These are phyloP conservation scores for Apogon hyalosoma DNA, from an alignment of 2,797 vertebrate genomes.

Conservation along the genomic window DNA sequence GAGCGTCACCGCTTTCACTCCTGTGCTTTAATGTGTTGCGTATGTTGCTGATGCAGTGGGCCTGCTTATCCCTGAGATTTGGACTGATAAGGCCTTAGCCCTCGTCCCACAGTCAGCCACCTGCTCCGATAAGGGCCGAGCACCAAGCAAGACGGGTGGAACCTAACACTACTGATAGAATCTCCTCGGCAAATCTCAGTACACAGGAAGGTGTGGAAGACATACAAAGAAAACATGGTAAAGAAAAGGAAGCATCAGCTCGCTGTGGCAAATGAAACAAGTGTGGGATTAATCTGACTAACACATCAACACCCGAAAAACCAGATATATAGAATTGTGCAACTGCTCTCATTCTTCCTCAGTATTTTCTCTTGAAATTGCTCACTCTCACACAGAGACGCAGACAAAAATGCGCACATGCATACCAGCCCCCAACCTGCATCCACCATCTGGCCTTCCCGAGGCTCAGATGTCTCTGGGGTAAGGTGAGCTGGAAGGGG, in stretches of 20 bases:
- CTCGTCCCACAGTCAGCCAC: conserved; percentile 60
- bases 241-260: conserved; percentile 33
- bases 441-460: conserved; percentile 83
- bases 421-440: conserved; percentile 72
- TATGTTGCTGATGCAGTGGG: conserved; percentile 59
- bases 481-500: conserved; percentile 72
- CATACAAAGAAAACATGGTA: conserved; percentile 26
- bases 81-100: conserved; percentile 59
- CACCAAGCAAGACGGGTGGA: conserved; percentile 49
- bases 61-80: conserved; percentile 57
- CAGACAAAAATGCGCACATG: conserved; percentile 65
- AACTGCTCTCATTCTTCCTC: conserved; percentile 20
- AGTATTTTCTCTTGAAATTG: conserved; percentile 15
- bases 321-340: not conserved
- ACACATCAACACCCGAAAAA: not conserved
- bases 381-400: conserved; percentile 48
- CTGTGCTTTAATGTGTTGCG: conserved; percentile 53
- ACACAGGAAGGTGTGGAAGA: conserved; percentile 51
- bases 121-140: conserved; percentile 68
- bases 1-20: conserved; percentile 56
- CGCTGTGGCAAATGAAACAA: conserved; percentile 8
- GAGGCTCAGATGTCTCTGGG: conserved; percentile 78
- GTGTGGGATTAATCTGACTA: not conserved
- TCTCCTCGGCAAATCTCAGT: conserved; percentile 59
- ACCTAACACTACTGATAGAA: conserved; percentile 65